Evolutionary conservation across 2,888 invertebrate species (phyloP), one percentile per base, ranked within the genome.

Genomic region (Stratiomys singularior): DNA sequence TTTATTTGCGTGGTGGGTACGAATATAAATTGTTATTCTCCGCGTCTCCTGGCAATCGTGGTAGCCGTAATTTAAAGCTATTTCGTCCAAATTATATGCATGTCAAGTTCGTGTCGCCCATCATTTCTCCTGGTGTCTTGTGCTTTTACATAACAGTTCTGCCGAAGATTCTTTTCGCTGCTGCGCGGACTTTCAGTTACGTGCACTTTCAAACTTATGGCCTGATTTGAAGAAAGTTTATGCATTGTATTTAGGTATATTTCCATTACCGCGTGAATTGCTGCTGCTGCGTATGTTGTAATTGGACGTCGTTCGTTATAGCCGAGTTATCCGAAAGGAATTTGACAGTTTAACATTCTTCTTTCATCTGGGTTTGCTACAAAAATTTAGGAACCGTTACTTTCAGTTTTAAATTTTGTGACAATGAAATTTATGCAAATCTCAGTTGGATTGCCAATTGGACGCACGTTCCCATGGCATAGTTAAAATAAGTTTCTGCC

Each of bases 121-220:
- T 58, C 52, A 58, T 74, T 58, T 67, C 21, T 30, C 18, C 46
- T 21, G 11, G 25, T 21, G 5, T 27, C 25, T 37, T 37, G 18
- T 30, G 37, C 23, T 60, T 66, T 69, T 69, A 47, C 47, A 69
- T 69, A 69, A 69, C 69, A 28, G 69, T 69, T 58, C 60, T 30
- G 11, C 13, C 13, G 1, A 21, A 74, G 13, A 52, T 60, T 74
- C 74, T 60, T 58, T 25, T 21, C 37, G 23, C 11, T 15, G 21
- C 58, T 15, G 28, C 11, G 21, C 46, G 21, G 23, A 74, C 74
- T 74, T 74, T 74, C 74, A 60, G 74, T 74, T 74, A 74, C 74
- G 74, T 74, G 74, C 74, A 74, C 74, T 74, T 74, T 58, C 58
- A 58, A 58, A 74, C 60, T 74, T 74, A 74, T 74, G 37, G 60